phyloP scores from a whole-genome alignment of 2,888 invertebrate genomes.

The Entomobrya proxima region DNA sequence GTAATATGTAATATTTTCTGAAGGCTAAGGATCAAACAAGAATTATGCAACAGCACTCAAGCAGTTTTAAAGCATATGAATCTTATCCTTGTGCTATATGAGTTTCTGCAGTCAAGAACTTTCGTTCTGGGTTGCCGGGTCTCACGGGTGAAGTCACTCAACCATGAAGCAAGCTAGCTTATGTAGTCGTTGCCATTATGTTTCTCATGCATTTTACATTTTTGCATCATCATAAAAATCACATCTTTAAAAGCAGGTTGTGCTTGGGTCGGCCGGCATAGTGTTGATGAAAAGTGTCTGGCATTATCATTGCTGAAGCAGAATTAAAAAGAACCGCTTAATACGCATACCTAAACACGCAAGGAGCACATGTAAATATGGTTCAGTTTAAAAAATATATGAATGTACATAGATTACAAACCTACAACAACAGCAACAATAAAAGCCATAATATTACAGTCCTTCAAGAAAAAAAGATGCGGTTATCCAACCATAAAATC shows the following conservation, averaged over 20 bases:
- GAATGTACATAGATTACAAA: neutral
- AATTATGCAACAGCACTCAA: no score
- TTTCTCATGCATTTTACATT: slow-evolving; percentile 49
- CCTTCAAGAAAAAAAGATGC: slow-evolving; percentile 41
- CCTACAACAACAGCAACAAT: neutral
- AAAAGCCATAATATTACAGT: slow-evolving; percentile 15
- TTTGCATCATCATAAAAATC: slow-evolving; percentile 54
- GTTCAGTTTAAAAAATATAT: no score
- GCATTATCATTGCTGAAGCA: neutral
- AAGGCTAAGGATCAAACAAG: no score
- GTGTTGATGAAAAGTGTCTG: slow-evolving; percentile 33
- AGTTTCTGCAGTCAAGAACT: neutral
- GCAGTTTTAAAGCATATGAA: neutral
- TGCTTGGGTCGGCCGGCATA: neutral
- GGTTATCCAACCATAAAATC: slow-evolving; percentile 66
- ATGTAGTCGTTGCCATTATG: neutral
- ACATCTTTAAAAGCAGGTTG: slow-evolving; percentile 48
- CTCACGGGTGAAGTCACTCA: slow-evolving; percentile 46
- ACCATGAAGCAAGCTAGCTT: slow-evolving; percentile 27
- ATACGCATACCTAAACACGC: neutral
- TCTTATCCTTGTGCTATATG: neutral
- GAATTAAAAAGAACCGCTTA: neutral
- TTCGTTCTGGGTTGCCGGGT: slow-evolving; percentile 42
- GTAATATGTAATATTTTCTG: no score
- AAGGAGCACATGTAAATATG: neutral